These are phyloP conservation scores for Drosophila santomea DNA, from an alignment of 1,140 invertebrate genomes.

Conservation along the genomic window DNA sequence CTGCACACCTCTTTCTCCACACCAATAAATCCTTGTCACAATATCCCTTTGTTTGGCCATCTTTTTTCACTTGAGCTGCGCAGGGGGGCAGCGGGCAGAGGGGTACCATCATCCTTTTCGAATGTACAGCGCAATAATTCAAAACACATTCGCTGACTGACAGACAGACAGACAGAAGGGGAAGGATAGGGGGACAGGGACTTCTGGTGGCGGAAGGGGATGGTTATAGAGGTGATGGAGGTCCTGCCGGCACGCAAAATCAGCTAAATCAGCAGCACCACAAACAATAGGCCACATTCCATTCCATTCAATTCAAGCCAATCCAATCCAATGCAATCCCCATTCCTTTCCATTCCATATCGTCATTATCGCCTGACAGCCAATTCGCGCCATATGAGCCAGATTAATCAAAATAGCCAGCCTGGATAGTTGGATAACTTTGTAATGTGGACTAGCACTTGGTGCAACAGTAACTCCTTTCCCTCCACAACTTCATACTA, in stretches of 20 bases:
- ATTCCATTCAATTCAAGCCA: too few relatives aligned
- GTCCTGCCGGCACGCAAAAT: slow-evolving; percentile 70
- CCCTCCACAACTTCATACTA: too few relatives aligned
- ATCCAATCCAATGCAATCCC: too few relatives aligned
- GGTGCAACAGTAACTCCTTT: too few relatives aligned
- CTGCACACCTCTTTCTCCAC: neutral
- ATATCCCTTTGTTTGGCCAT: slow-evolving; percentile 80
- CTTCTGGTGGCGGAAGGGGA: slow-evolving; percentile 27
- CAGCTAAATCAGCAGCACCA: slow-evolving; percentile 30
- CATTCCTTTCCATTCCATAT: slow-evolving; percentile 22
- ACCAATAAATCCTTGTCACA: slow-evolving; percentile 82
- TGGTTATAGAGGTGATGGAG: slow-evolving; percentile 62
- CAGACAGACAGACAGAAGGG: slow-evolving; percentile 14
- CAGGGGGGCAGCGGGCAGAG: neutral
- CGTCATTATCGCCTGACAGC: neutral
- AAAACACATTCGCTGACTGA: slow-evolving; percentile 77
- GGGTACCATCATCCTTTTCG: slow-evolving; percentile 66
- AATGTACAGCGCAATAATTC: slow-evolving; percentile 81
- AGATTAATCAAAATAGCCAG: slow-evolving; percentile 40
- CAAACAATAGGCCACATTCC: slow-evolving; percentile 29
- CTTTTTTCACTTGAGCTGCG: slow-evolving; percentile 56
- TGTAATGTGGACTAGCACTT: too few relatives aligned
- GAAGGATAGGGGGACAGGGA: neutral
- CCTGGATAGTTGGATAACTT: too few relatives aligned
- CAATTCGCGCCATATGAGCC: slow-evolving; percentile 15